These are phyloP conservation scores for Drosophila infuscata DNA, from an alignment of 2,888 invertebrate species.

Conservation along the genomic window DNA sequence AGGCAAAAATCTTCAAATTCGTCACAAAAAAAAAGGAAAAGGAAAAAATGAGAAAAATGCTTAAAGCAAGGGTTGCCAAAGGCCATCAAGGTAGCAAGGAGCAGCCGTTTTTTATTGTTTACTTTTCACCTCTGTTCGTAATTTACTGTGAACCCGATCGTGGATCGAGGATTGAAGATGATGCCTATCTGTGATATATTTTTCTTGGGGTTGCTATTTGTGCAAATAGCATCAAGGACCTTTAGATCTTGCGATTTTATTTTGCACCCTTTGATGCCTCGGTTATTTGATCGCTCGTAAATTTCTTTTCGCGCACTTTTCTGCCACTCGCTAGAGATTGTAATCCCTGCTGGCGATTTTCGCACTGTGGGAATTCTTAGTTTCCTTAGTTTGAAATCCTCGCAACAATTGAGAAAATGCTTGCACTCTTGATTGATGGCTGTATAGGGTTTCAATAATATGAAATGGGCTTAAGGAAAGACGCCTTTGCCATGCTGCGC, in stretches of 20 bases:
- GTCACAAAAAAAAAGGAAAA: conserved; percentile 61
- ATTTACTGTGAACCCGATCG: conserved; percentile 82
- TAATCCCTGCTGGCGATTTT: conserved; percentile 66
- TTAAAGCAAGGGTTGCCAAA: conserved; percentile 73
- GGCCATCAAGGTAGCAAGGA: conserved; percentile 36
- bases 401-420: conserved; percentile 56
- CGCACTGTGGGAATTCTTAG: conserved; percentile 75
- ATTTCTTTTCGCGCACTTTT: conserved; percentile 58
- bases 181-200: conserved; percentile 42
- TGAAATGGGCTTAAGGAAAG: conserved; percentile 44
- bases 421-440: conserved; percentile 64
- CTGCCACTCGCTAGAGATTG: conserved; percentile 27
- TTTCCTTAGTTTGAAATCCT: conserved; percentile 17
- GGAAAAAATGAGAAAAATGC: conserved; percentile 45
- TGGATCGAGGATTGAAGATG: conserved; percentile 35
- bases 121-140: conserved; percentile 82
- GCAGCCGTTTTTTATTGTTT: conserved; percentile 69
- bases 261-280: conserved; percentile 82
- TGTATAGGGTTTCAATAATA: conserved; percentile 59
- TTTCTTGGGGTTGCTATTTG: conserved; percentile 40
- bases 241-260: conserved; percentile 59
- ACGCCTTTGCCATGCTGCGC: conserved; percentile 9
- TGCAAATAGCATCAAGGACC: conserved; percentile 57
- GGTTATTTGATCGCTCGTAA: conserved; percentile 82
- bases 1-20: conserved; percentile 78